Base-by-base conservation (phyloP, 2,888 invertebrate genomes). In the Apamea epomidion region DNA sequence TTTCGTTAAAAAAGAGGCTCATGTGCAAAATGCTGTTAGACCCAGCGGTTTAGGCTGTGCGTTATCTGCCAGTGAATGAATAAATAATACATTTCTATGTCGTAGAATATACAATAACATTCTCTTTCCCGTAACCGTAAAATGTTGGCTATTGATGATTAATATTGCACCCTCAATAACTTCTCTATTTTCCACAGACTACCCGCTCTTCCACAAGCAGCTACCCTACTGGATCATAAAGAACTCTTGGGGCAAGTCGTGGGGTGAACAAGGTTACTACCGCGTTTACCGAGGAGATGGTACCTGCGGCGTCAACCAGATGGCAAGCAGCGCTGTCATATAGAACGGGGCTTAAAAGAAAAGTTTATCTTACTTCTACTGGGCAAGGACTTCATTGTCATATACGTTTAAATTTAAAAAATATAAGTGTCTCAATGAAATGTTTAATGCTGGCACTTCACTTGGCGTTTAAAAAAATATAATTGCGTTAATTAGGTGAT, bases 211-310 rank as follows among this genome's bases (percentile, higher is more conserved):
- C 96, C 98, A 99, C 91, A 98, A 98, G 95, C 97, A 97, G 1
- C 93, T 99, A 68, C 99, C 99, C 0, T 99, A 98, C 94, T 99
- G 99, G 99, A 98, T 98, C 84, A 97, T 99, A 54, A 99, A 99
- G 97, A 99, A 99, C 95, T 99, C 99, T 21, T 99, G 99, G 99
- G 99, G 99, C 74, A 94, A 97, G 60, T 95, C 96, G 45, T 99
- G 99, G 99, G 99, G 99, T 64, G 99, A 99, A 95, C 98, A 98
- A 97, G 99, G 99, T 3, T 99, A 99, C 95, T 99, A 99, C 95
- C 97, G 99, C 87, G 98, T 99, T 78, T 99, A 98, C 95, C 97
- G 99, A 81, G 99, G 99, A 21, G 99, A 98, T 93, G 99, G 99
- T 80, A 99, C 99, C 1, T 99, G 99, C 94, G 99, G 99, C 70